Evolutionary conservation across 2,113 vertebrate species (phyloP).

Genomic region (Grallaria varia): DNA sequence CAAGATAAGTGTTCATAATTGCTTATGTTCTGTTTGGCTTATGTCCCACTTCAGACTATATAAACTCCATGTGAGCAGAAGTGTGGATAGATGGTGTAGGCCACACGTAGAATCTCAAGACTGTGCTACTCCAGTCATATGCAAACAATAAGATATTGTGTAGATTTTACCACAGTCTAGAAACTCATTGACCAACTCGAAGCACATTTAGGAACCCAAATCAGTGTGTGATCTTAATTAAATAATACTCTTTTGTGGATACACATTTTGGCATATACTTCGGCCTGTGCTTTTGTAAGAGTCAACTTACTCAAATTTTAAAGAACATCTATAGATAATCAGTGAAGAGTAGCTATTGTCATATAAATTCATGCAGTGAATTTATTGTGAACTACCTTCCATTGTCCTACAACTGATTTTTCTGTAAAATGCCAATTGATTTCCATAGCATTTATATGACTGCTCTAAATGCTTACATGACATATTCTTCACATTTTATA

Average conservation of each 20-base stretch:
- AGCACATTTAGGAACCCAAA: background rate
- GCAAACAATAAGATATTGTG: background rate
- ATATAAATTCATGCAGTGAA: background rate
- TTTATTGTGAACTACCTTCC: background rate
- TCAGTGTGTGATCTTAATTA: background rate
- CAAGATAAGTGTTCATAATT: background rate
- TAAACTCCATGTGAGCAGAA: background rate
- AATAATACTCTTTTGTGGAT: background rate
- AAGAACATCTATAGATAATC: background rate
- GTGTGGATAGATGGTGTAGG: rapidly evolving
- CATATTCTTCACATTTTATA: background rate
- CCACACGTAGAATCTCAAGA: background rate
- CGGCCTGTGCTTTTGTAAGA: background rate
- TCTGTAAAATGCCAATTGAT: background rate
- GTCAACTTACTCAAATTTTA: background rate
- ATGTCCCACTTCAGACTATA: background rate
- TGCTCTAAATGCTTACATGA: background rate
- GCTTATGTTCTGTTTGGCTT: background rate
- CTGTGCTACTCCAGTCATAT: background rate
- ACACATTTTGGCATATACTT: background rate
- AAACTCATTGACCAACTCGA: background rate
- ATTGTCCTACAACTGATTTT: background rate
- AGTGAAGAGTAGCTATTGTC: background rate
- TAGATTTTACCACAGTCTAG: background rate
- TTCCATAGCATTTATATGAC: background rate